Conservation (phyloP, 2,797 vertebrate genomes). For the Paratrypauchen microcephalus region DNA sequence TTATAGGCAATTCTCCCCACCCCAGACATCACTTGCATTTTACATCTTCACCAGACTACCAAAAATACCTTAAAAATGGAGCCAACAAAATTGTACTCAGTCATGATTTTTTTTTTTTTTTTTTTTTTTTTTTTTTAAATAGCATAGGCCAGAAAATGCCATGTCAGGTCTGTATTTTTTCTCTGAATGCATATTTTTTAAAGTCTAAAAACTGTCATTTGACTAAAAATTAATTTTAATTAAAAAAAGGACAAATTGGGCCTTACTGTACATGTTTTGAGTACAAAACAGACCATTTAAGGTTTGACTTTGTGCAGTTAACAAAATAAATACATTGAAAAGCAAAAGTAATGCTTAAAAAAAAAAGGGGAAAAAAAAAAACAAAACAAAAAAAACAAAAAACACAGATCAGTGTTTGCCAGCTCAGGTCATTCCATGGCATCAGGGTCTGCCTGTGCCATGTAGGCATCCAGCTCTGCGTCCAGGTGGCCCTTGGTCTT, state of each 20-base stretch:
- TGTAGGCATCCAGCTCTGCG: conserved; percentile 95
- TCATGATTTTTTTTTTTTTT: background rate
- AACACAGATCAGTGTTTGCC: too few relatives aligned
- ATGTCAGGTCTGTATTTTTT: background rate
- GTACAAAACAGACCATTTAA: conserved; percentile 1
- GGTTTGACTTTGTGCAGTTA: conserved; percentile 1
- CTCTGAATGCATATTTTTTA: conserved; percentile 1
- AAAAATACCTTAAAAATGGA: background rate
- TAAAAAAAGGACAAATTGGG: background rate
- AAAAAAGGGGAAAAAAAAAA: background rate
- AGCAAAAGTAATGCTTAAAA: background rate
- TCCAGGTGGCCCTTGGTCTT: conserved; percentile 97
- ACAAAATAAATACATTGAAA: conserved; percentile 7
- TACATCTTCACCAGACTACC: background rate
- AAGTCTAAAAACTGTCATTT: conserved; percentile 3
- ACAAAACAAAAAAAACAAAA: too few relatives aligned
- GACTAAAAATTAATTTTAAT: background rate
- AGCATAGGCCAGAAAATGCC: background rate
- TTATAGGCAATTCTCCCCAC: background rate
- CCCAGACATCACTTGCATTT: background rate
- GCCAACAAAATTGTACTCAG: background rate
- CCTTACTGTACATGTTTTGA: background rate
- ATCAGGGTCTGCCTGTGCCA: conserved; percentile 94
- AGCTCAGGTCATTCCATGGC: conserved; percentile 79
- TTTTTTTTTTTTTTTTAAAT: too few relatives aligned